Base-by-base conservation (phyloP, 2,888 invertebrate genomes). In the Apamea anceps region DNA sequence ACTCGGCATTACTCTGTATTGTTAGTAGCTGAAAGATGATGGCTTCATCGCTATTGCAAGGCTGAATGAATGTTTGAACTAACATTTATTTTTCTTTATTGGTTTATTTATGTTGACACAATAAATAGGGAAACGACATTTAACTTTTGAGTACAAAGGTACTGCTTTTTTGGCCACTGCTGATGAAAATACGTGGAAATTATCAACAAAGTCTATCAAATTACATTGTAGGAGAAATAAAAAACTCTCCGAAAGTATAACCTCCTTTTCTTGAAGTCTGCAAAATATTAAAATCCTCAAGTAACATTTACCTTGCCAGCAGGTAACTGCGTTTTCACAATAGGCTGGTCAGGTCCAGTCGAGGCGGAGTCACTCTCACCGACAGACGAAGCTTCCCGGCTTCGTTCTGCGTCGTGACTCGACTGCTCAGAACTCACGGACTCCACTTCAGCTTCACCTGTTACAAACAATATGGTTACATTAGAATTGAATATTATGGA, bases 311-410 rank as follows among this genome's bases (percentile, higher is more conserved):
- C 98, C 97, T 98, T 98, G 83, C 98, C 98, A n/a, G 98, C 97
- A 32, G 98, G 97, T 85, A 98, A 92, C 90, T 98, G 98, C 5
- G 98, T 98, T 91, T 97, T 97, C 13, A 98, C 97, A 74, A 98
- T 95, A 72, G 96, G 96, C 75, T 97, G 97, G 88, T 98, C 98
- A 10, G 94, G 92, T 0, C 96, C 96, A 0, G 97, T 96, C n/a
- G 97, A 97, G 62, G 97, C 97, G 73, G 97, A 97, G 90, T 97
- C 97, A 63, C 96, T 96, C 88, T 96, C 96, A 3, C 96, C 96
- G 0, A 96, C 96, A 48, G 97, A 97, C 70, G 96, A 96, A 28
- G 95, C 94, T 84, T 96, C 97, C 45, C 96, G 96, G 82, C 97
- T 96, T 63, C 95, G 93, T 75, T 94, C 95, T 18, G 94, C 90